phyloP scores from a whole-genome alignment of 2,888 invertebrate genomes.

The Euclidia mi region DNA sequence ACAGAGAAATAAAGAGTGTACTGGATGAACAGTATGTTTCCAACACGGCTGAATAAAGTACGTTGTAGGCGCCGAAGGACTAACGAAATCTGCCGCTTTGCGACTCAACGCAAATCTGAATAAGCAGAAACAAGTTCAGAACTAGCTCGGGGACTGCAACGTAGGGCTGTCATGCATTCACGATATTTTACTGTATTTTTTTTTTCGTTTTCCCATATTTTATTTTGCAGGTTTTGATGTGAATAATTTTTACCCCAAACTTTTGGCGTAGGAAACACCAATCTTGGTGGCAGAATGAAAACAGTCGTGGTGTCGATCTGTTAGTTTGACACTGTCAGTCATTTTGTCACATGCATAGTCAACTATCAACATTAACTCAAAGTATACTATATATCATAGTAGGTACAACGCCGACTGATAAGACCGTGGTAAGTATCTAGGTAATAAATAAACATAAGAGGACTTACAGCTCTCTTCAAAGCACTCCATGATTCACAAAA shows the following conservation, averaged over 20 bases:
- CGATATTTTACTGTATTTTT: neutral
- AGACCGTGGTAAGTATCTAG: too few species aligned
- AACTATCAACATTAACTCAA: too few species aligned
- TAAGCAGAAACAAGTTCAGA: conserved; percentile 55
- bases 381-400: too few species aligned
- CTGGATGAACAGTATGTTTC: conserved; percentile 24
- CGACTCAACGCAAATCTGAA: conserved; percentile 53
- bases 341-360: too few species aligned
- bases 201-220: neutral
- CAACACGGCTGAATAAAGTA: conserved; percentile 41
- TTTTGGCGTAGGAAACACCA: too few species aligned
- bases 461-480: neutral
- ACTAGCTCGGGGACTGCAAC: conserved; percentile 30
- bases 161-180: conserved; percentile 44
- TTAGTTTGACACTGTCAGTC: too few species aligned
- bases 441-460: neutral
- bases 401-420: too few species aligned
- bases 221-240: too few species aligned
- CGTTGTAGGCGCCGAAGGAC: conserved; percentile 36
- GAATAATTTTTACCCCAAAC: too few species aligned
- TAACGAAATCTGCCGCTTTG: conserved; percentile 55
- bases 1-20: neutral
- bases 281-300: too few species aligned
- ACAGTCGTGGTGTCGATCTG: too few species aligned
- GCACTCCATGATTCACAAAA: neutral